Percentiles rank a stretch among this genome's conserved stretches.
phyloP scores from a whole-genome alignment of 1,140 invertebrate genomes.

The Drosophila punjabiensis region DNA sequence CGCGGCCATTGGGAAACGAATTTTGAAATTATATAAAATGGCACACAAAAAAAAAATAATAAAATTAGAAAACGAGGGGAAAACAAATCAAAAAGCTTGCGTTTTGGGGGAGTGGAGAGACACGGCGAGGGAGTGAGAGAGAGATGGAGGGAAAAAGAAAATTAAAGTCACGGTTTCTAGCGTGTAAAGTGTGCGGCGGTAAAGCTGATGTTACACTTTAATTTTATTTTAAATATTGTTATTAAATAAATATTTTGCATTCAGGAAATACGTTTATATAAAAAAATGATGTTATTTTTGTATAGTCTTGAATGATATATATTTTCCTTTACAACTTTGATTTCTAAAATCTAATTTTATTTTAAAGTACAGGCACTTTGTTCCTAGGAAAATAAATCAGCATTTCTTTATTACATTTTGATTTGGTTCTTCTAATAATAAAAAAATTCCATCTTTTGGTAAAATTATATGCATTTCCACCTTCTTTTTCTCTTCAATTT shows the following conservation, averaged over 20 bases:
- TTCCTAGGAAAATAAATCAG: too few species aligned
- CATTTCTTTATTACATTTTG: too few species aligned
- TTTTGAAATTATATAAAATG: slow-evolving; percentile 80
- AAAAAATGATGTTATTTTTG: not conserved
- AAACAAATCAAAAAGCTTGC: slow-evolving; percentile 71
- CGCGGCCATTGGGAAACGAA: slow-evolving; percentile 70
- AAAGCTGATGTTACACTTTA: slow-evolving; percentile 14
- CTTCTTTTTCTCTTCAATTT: not conserved
- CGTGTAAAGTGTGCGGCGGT: slow-evolving; percentile 72
- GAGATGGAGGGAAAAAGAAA: slow-evolving; percentile 55
- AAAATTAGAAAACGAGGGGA: slow-evolving; percentile 45
- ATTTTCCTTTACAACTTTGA: not conserved
- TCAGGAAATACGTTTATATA: not conserved
- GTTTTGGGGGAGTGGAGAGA: slow-evolving; percentile 13
- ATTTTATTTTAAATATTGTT: not conserved
- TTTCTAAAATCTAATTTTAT: not conserved
- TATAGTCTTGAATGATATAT: too few species aligned
- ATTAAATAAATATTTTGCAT: too few species aligned
- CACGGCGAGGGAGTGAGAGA: not conserved
- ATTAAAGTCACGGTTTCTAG: slow-evolving; percentile 82
- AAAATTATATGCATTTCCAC: too few species aligned
- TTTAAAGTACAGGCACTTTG: not conserved
- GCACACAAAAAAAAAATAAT: slow-evolving; percentile 14
- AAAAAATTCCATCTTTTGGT: too few species aligned
- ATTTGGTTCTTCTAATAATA: too few species aligned